Percentiles rank a stretch among this genome's conserved stretches.
Conservation (phyloP, 2,888 invertebrate genomes). For the Creontiades dilutus region DNA sequence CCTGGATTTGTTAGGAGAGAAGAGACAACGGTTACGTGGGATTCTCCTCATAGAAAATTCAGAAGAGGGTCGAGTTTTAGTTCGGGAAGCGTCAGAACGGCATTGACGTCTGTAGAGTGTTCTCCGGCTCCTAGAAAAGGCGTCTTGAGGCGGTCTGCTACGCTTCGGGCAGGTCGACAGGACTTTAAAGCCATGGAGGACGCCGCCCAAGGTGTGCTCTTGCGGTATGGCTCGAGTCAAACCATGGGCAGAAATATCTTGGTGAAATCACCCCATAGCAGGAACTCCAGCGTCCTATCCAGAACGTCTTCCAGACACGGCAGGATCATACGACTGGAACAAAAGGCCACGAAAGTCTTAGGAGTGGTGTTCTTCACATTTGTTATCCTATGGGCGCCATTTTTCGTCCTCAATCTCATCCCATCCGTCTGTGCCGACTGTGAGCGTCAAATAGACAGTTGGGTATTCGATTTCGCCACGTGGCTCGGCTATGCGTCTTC, state of each 20-base stretch:
- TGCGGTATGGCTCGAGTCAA: constrained; percentile 74
- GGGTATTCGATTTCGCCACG: constrained; percentile 91
- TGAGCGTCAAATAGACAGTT: constrained; percentile 86
- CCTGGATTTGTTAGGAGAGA: constrained; percentile 75
- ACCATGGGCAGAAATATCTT: constrained; percentile 72
- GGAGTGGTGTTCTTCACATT: constrained; percentile 97
- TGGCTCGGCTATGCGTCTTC: constrained; percentile 97
- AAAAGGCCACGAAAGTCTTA: constrained; percentile 97
- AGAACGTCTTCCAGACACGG: constrained; percentile 85
- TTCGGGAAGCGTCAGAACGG: constrained; percentile 83
- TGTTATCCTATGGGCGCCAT: constrained; percentile 96
- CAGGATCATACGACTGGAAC: constrained; percentile 91
- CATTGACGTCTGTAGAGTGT: constrained; percentile 80
- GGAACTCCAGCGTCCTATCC: constrained; percentile 88
- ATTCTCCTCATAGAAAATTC: constrained; percentile 72
- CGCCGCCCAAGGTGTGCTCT: constrained; percentile 74
- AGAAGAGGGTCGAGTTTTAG: constrained; percentile 74
- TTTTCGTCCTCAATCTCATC: constrained; percentile 93
- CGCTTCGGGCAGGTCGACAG: constrained; percentile 79
- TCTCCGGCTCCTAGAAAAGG: constrained; percentile 78
- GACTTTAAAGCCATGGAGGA: constrained; percentile 75
- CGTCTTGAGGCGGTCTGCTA: constrained; percentile 82
- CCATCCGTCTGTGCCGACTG: constrained; percentile 91
- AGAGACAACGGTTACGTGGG: constrained; percentile 75
- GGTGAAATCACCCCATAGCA: constrained; percentile 78